Evolutionary conservation across 2,888 invertebrate genomes (phyloP).

Genomic region (Plemyria rubiginata): DNA sequence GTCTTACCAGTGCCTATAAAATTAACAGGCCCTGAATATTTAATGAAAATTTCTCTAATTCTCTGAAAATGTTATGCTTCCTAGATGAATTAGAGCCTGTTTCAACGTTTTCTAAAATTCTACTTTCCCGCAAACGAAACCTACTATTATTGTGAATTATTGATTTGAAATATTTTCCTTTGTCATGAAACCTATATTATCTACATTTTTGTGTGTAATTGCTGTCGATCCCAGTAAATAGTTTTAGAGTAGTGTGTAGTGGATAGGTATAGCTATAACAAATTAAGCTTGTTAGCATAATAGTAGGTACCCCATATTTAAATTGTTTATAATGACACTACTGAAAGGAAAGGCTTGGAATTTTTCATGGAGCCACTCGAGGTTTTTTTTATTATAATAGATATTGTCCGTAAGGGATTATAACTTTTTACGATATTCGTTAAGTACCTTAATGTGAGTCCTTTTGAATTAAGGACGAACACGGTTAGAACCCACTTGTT

Average conservation of each 20-base stretch:
- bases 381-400: not conserved
- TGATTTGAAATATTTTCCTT: too few species aligned
- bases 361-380: not conserved
- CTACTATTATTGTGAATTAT: not conserved
- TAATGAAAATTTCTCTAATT: conserved; percentile 19
- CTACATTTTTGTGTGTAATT: not conserved
- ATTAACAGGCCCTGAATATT: conserved; percentile 26
- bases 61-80: conserved; percentile 29
- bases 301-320: not conserved
- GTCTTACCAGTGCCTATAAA: conserved; percentile 3
- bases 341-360: conserved; percentile 10
- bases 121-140: not conserved
- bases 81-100: conserved; percentile 5
- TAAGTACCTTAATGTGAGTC: conserved; percentile 5
- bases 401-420: conserved; percentile 2
- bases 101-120: conserved; percentile 16
- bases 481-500: conserved; percentile 12
- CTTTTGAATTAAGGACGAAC: conserved; percentile 9
- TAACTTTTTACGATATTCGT: conserved; percentile 23
- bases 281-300: not conserved
- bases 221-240: not conserved
- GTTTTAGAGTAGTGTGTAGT: not conserved
- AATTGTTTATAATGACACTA: not conserved
- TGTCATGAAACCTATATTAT: not conserved
- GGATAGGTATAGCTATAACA: not conserved